Evolutionary conservation across 2,113 vertebrate genomes (phyloP), one percentile per base, ranked within the genome.

Genomic region (Xiphophorus hellerii): DNA sequence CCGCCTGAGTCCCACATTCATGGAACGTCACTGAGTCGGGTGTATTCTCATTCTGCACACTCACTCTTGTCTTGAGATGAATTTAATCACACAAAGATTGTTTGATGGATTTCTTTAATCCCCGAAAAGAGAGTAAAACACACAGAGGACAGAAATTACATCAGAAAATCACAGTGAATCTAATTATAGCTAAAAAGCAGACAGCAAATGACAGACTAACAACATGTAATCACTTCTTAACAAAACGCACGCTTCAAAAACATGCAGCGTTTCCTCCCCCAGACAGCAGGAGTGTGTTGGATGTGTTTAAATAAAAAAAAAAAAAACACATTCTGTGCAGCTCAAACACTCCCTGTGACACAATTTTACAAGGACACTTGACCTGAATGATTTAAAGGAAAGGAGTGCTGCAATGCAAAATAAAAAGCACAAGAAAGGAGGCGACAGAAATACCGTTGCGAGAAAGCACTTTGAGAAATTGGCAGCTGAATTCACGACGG

Each of bases 311-410:
- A 31, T 0, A 12, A 39, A 39, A 12, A 42, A 15, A 42, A 42
- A 11, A 2, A 64, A 82, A 73, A 73, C 81, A 71, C 87, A 93
- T 89, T 90, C 87, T 22, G 77, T 83, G 82, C 66, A 82, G 82
- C 86, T 81, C 66, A 79, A 76, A 84, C 48, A 22, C 62, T 73
- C 13, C 30, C 66, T 82, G 77, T 79, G 81, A 84, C 82, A 76
- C 84, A 87, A 9, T 77, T 74, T 64, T 77, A 87, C 89, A 94
- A 93, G 91, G 90, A 91, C 93, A 93, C 92, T 93, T 92, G 73
- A 91, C 78, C 67, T 70, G 72, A 69, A 80, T 6, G 79, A 88
- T 61, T 11, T 58, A 20, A 81, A 78, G 68, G 68, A 91, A 90
- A 85, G 82, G 82, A 81, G 81, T 70, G 76, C 82, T 9, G 81